Base-by-base conservation (phyloP, 2,797 vertebrate species). In the Bucorvus abyssinicus region DNA sequence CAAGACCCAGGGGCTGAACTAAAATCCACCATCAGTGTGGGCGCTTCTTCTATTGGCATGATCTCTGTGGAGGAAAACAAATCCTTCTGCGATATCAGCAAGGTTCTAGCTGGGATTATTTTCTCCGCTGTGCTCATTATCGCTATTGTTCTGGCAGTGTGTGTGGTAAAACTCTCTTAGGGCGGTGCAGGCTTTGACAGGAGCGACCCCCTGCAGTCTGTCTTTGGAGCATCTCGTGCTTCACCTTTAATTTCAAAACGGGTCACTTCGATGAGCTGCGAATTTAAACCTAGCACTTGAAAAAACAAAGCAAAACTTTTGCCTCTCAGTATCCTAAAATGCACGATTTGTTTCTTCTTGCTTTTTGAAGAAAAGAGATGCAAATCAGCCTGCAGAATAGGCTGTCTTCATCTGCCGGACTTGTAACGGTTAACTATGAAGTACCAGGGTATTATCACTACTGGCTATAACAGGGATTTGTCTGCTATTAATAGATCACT, bases 1-100 rank as follows among this genome's bases (percentile, higher is more conserved):
- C 99, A 99, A 97, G 98, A 99, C 79, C 98, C 98, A 0, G 99
- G 99, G 19, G 99, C 99, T 1, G 99, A 99, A 97, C 98, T 99
- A 32, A 99, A 98, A 94, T 98, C 98, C 94, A 98, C 98, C 52
- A 96, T 98, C 97, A 99, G 98, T 10, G 97, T 98, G 3, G 98
- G 98, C 2, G 98, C 98, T 80, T 99, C 99, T 80, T 99, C 99
- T 3, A 97, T 98, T 21, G 98, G 99, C 10, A 97, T 98, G 88
- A 97, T 98, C 93, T 99, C 99, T 3, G 97, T 98, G 86, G 98
- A 98, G 69, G 99, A 99, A 64, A 97, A 94, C 45, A 97, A 98
- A 89, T 78, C 96, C n/a, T 95, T 95, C 70, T 98, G 98, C 36
- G 98, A 99, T 92, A 98, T 98, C 45, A 99, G 96, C 90, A 98